Evolutionary conservation across 2,113 vertebrate genomes (phyloP).

Genomic region (Micromys minutus): DNA sequence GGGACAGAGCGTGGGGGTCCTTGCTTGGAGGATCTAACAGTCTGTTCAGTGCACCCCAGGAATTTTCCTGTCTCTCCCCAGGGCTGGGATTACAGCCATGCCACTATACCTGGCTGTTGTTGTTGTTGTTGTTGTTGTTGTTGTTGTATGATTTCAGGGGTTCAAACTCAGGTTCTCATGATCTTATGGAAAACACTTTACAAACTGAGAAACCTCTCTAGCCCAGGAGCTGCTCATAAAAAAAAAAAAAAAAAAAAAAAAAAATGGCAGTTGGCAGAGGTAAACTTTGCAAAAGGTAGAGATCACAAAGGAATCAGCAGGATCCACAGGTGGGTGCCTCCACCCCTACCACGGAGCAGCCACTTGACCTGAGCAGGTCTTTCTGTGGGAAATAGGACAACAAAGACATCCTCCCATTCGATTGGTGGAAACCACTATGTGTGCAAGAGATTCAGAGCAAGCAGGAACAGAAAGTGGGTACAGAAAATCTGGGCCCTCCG

Average conservation of each 20-base stretch:
- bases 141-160: neutral
- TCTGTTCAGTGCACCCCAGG: neutral
- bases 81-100: neutral
- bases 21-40: no score
- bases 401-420: neutral
- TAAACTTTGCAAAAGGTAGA: neutral
- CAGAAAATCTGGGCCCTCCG: neutral
- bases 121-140: neutral
- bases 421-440: neutral
- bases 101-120: neutral
- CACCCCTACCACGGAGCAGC: accelerated
- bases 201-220: neutral
- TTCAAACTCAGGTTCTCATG: neutral
- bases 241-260: no score
- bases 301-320: no score
- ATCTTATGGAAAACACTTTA: neutral
- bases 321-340: neutral
- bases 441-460: accelerated
- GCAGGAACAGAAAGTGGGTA: neutral
- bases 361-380: neutral
- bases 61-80: neutral
- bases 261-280: neutral
- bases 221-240: neutral
- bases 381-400: neutral
- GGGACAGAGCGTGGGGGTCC: no score